Conservation (phyloP, 2,888 invertebrate species). For the Ecliptopera silaceata region DNA sequence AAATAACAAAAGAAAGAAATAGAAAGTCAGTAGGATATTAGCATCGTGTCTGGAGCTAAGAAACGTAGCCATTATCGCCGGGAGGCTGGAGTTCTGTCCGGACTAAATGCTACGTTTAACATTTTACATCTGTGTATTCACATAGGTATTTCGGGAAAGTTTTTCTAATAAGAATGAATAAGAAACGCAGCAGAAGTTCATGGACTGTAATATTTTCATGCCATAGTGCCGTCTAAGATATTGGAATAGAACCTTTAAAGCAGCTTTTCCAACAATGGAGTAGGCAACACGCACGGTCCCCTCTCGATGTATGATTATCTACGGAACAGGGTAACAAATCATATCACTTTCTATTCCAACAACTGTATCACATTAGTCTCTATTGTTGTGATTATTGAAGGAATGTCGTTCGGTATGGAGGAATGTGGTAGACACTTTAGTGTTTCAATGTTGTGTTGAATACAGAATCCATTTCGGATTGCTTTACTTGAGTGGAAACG, state of each 20-base stretch:
- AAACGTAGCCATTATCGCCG: constrained; percentile 73
- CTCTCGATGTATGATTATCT: constrained; percentile 79
- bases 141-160: constrained; percentile 71
- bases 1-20: constrained; percentile 71
- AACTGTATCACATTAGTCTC: constrained; percentile 39
- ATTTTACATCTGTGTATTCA: constrained; percentile 78
- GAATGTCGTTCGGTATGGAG: constrained; percentile 17
- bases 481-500: neutral
- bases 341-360: constrained; percentile 70
- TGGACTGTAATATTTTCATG: constrained; percentile 81
- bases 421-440: constrained; percentile 31
- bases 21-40: constrained; percentile 75
- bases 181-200: constrained; percentile 82
- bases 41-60: constrained; percentile 78
- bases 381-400: constrained; percentile 22
- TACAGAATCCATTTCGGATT: constrained; percentile 3
- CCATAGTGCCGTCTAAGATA: constrained; percentile 83
- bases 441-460: constrained; percentile 32
- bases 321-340: constrained; percentile 80
- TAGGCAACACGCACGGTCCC: constrained; percentile 81
- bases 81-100: constrained; percentile 64
- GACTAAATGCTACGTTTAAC: constrained; percentile 68
- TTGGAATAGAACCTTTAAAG: constrained; percentile 81
- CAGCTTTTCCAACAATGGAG: constrained; percentile 83
- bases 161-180: constrained; percentile 78